Conservation (phyloP, 2,888 invertebrate species). For the Hirudinaria manillensis region DNA sequence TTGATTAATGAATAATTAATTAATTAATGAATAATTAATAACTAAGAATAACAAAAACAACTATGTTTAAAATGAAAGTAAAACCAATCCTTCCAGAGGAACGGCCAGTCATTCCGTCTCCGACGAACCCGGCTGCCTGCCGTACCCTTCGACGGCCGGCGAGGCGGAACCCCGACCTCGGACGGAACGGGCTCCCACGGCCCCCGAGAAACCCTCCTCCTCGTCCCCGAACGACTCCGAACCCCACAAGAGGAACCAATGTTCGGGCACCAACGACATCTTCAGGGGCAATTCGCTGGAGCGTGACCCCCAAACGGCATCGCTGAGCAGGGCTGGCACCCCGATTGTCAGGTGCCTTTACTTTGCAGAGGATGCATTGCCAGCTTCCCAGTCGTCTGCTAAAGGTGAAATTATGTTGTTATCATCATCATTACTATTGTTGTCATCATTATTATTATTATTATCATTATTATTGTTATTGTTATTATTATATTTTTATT, state of each 20-base stretch:
- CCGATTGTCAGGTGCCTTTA: slow-evolving; percentile 24
- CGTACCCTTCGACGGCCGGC: not conserved
- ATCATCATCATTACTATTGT: not conserved
- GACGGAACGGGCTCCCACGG: not conserved
- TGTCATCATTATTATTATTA: not conserved
- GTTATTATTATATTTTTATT: not conserved
- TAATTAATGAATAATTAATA: too few species aligned
- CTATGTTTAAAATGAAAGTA: too few species aligned
- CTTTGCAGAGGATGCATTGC: slow-evolving; percentile 9
- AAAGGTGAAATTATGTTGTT: not conserved
- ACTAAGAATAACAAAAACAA: too few species aligned
- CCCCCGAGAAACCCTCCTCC: not conserved
- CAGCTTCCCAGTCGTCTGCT: not conserved
- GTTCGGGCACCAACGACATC: slow-evolving; percentile 5
- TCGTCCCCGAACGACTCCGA: not conserved
- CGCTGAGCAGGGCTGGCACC: slow-evolving; percentile 12
- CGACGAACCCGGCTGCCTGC: not conserved
- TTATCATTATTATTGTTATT: not conserved
- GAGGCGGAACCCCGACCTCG: not conserved
- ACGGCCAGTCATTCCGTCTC: not conserved
- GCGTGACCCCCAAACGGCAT: slow-evolving; percentile 22
- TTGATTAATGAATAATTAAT: too few species aligned
- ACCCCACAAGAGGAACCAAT: not conserved
- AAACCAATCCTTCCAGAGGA: too few species aligned
- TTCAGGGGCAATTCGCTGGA: slow-evolving; percentile 19